These are phyloP conservation scores for Epiblema foenella DNA, from an alignment of 2,888 invertebrate species.

Conservation along the genomic window DNA sequence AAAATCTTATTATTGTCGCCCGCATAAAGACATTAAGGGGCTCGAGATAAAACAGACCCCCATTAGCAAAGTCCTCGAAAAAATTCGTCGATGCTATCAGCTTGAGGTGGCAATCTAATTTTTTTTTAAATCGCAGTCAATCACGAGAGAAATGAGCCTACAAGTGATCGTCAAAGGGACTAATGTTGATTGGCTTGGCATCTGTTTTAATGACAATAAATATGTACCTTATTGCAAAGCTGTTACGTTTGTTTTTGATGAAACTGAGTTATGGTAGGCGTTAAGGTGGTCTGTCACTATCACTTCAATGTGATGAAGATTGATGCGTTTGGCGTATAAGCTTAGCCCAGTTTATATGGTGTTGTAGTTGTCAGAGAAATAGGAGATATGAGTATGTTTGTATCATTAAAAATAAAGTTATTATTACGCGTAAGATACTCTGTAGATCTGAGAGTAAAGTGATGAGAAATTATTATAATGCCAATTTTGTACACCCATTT, in stretches of 20 bases:
- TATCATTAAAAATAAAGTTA: background rate
- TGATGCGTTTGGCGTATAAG: slow-evolving; percentile 58
- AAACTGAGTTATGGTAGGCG: slow-evolving; percentile 45
- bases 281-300: slow-evolving; percentile 62
- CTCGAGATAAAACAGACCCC: slow-evolving; percentile 82
- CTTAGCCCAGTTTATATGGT: slow-evolving; percentile 5
- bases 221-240: slow-evolving; percentile 48
- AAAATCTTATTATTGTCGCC: slow-evolving; percentile 82
- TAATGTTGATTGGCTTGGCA: slow-evolving; percentile 78
- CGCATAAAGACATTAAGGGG: slow-evolving; percentile 81
- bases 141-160: slow-evolving; percentile 81
- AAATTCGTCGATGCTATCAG: slow-evolving; percentile 77
- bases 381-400: background rate
- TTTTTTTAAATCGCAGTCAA: slow-evolving; percentile 77
- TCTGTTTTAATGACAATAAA: slow-evolving; percentile 44
- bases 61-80: slow-evolving; percentile 75
- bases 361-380: background rate
- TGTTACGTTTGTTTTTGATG: slow-evolving; percentile 50
- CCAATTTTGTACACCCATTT: too few species aligned
- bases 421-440: background rate
- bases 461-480: too few species aligned
- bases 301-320: slow-evolving; percentile 71
- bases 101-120: slow-evolving; percentile 82
- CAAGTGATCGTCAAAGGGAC: slow-evolving; percentile 73
- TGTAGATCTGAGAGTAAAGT: too few species aligned